Conservation (phyloP, 2,113 vertebrate species). For the Crypturellus undulatus region DNA sequence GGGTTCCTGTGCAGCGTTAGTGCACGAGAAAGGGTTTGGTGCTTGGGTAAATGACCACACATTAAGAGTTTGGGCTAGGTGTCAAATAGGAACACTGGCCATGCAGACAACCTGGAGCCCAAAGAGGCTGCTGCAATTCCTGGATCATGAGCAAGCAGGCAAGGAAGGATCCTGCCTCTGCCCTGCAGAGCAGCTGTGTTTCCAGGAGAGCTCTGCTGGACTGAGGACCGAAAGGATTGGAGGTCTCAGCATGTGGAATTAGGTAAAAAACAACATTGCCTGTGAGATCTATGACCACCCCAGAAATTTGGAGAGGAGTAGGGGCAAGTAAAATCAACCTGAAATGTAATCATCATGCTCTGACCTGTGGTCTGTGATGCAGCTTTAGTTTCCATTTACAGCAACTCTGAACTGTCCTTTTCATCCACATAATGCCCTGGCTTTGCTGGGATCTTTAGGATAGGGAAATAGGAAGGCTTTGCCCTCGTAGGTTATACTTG, state of each 20-base stretch:
- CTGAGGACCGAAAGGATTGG: neutral
- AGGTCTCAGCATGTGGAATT: neutral
- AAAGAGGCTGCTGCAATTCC: neutral
- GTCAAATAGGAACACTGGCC: rapidly evolving
- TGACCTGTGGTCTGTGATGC: neutral
- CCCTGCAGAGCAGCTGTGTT: neutral
- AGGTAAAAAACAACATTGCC: neutral
- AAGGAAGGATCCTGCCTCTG: neutral
- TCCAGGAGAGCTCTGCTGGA: neutral
- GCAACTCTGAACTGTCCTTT: neutral
- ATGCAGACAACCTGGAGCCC: neutral
- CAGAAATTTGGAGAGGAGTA: neutral
- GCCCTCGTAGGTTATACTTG: neutral
- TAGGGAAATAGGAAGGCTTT: neutral
- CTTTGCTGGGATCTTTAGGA: neutral
- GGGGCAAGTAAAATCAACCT: neutral
- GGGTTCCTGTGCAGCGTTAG: neutral
- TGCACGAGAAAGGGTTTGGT: rapidly evolving
- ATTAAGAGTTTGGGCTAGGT: neutral
- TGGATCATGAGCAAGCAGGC: neutral
- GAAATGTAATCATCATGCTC: neutral
- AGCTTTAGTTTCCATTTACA: neutral
- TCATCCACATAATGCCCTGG: neutral
- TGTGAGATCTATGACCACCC: neutral
- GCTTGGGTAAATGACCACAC: neutral